Evolutionary conservation across 2,888 invertebrate genomes (phyloP), one percentile per base, ranked within the genome.

Genomic region (Nysson spinosus): DNA sequence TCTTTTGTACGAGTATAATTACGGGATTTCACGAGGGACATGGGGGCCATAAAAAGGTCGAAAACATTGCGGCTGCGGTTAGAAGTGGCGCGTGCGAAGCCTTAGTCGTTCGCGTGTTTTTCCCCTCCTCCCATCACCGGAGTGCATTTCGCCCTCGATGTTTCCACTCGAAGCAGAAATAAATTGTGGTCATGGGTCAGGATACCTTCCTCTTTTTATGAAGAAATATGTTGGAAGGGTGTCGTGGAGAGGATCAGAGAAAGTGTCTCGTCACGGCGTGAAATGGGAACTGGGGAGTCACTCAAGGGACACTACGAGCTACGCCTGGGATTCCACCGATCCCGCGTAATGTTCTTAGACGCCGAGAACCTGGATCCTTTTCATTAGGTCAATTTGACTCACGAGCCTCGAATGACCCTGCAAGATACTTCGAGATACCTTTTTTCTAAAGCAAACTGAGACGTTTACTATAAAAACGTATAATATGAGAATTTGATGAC

Each of bases 201-300:
- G 46, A 34, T 24, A 17, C 28, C n/a, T 22, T n/a, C n/a, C 30
- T 44, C 40, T 46, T 35, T 20, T 40, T 56, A 44, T 6, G 19
- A 47, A 55, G 43, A 55, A 55, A 58, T 42, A 46, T 37, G 20
- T 39, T 24, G 28, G 3, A n/a, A 14, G 32, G 16, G 17, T 7
- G 37, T 17, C 22, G 26, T 32, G 6, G 24, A 19, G 44, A 7
- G 7, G 22, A 50, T 49, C 24, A 22, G 49, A 22, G 49, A 55
- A 72, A 55, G 28, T 32, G 60, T 47, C 54, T 54, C 37, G 57
- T 61, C 63, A 43, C 12, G 43, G 4, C 22, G 39, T 16, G 52
- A 46, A 39, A 47, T 34, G 17, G 24, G 16, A 37, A 17, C 17
- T 16, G 14, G 28, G 20, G 11, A 5, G 34, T 12, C 4, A 16